Conservation (phyloP, 1,140 invertebrate genomes). For the Oncopeltus fasciatus region DNA sequence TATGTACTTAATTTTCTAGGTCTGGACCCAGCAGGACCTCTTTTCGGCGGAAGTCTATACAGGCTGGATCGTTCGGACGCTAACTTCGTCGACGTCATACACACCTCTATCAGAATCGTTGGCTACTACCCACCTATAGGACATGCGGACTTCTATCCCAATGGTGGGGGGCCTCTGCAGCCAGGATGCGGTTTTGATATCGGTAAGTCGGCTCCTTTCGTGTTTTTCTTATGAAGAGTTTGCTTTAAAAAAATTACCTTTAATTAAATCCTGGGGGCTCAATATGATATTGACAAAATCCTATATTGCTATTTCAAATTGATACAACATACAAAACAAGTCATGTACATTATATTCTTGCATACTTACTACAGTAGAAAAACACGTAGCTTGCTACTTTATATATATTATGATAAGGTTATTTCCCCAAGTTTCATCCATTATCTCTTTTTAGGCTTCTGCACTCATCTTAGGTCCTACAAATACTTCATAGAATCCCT, state of each 20-base stretch:
- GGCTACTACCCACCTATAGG: constrained; percentile 38
- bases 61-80: constrained; percentile 35
- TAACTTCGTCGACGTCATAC: constrained; percentile 41
- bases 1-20: too few species aligned
- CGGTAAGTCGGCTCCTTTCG: background rate
- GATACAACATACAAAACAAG: too few species aligned
- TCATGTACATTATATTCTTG: too few species aligned
- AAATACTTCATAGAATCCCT: constrained; percentile 21
- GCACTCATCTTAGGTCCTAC: constrained; percentile 18
- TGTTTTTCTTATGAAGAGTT: background rate
- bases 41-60: constrained; percentile 29
- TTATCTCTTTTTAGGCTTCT: constrained; percentile 12
- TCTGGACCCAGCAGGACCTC: constrained; percentile 26
- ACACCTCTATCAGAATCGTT: constrained; percentile 37
- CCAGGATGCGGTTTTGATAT: constrained; percentile 33
- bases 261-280: too few species aligned
- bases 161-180: constrained; percentile 38
- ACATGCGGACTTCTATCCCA: constrained; percentile 45
- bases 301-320: too few species aligned
- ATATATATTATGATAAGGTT: too few species aligned
- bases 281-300: too few species aligned
- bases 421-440: too few species aligned
- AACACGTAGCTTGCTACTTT: too few species aligned
- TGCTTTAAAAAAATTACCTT: constrained; percentile 6
- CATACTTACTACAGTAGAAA: too few species aligned